phyloP scores from a whole-genome alignment of 2,888 invertebrate species.

The Hylaea fasciaria region DNA sequence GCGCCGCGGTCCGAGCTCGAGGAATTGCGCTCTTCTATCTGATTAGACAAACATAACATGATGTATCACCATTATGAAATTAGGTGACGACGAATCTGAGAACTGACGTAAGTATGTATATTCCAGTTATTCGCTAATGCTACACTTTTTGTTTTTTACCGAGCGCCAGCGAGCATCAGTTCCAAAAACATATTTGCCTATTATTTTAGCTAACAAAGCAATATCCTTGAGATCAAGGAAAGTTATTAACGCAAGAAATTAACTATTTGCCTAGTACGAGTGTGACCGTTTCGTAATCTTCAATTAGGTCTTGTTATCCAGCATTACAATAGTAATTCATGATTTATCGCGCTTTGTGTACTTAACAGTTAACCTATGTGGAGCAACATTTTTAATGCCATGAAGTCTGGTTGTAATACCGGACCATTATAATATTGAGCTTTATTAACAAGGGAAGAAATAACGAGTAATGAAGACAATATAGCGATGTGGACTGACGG shows the following conservation, averaged over 20 bases:
- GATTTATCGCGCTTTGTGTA: slow-evolving; percentile 8
- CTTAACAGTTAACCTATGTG: slow-evolving; percentile 8
- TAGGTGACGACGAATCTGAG: slow-evolving; percentile 27
- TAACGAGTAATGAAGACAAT: slow-evolving; percentile 16
- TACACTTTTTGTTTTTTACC: slow-evolving; percentile 29
- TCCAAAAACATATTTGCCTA: slow-evolving; percentile 20
- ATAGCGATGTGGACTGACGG: slow-evolving; percentile 16
- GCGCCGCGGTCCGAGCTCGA: slow-evolving; percentile 18
- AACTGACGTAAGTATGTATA: slow-evolving; percentile 30
- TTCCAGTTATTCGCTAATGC: slow-evolving; percentile 11
- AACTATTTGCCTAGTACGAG: slow-evolving; percentile 16
- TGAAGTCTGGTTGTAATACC: slow-evolving; percentile 4
- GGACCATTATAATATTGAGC: slow-evolving; percentile 1
- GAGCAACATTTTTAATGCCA: slow-evolving; percentile 7
- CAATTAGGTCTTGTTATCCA: slow-evolving; percentile 7
- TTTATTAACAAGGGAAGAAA: slow-evolving; percentile 8
- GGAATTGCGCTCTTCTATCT: slow-evolving; percentile 32
- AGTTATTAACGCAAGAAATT: slow-evolving; percentile 11
- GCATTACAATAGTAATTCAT: slow-evolving; percentile 18
- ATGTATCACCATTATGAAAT: slow-evolving; percentile 36
- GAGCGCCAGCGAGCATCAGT: slow-evolving; percentile 23
- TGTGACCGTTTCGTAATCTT: neutral
- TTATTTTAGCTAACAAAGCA: slow-evolving; percentile 13
- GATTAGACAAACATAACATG: slow-evolving; percentile 35
- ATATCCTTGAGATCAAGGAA: slow-evolving; percentile 24